phyloP scores from a whole-genome alignment of 1,140 invertebrate species.

The Saccostrea glomerata region DNA sequence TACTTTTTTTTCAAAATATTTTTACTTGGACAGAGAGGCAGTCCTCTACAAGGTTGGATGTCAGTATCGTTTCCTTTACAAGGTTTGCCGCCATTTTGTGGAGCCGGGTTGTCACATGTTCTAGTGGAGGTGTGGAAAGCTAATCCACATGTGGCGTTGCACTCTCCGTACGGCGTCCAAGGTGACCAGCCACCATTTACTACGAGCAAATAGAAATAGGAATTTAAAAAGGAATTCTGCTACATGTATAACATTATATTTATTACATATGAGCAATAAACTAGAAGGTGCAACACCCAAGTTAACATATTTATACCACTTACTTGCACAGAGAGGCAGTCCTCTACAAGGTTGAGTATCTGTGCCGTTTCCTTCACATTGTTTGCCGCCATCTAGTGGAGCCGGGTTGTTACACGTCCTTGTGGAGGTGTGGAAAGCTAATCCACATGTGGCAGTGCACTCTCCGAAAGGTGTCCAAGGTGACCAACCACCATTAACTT shows the following conservation, averaged over 20 bases:
- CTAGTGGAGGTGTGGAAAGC: constrained; percentile 83
- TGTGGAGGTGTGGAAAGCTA: constrained; percentile 82
- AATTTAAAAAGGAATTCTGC: no score
- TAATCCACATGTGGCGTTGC: constrained; percentile 62
- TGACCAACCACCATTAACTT: constrained; percentile 59
- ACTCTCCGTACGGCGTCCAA: constrained; percentile 46
- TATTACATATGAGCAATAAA: no score
- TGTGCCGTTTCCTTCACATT: constrained; percentile 56
- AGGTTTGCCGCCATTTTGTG: constrained; percentile 62
- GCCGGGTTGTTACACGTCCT: constrained; percentile 83
- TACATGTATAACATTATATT: no score
- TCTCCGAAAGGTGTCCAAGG: constrained; percentile 40
- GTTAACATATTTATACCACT: not conserved
- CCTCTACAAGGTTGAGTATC: not conserved
- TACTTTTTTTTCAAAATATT: no score
- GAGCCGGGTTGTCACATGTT: constrained; percentile 82
- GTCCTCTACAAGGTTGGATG: not conserved
- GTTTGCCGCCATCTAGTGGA: constrained; percentile 64
- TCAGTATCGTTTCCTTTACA: constrained; percentile 59
- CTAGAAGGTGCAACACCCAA: no score
- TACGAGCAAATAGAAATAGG: not conserved
- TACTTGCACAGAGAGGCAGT: not conserved
- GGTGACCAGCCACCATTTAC: constrained; percentile 59
- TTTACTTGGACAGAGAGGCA: not conserved
- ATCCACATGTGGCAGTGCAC: constrained; percentile 57